These are phyloP conservation scores for Vanessa cardui DNA, from an alignment of 2,888 invertebrate genomes.

Conservation along the genomic window DNA sequence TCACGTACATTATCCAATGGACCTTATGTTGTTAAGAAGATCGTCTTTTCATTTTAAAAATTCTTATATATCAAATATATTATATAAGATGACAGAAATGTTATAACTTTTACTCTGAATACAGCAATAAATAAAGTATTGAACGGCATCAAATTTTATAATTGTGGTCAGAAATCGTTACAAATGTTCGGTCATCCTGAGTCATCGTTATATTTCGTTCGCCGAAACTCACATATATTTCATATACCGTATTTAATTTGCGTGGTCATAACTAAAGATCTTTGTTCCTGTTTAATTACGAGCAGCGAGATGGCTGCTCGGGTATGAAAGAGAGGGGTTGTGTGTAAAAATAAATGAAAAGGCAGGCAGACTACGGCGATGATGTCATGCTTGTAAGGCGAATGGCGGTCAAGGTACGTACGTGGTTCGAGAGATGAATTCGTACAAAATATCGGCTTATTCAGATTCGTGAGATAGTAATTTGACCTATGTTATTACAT, in stretches of 20 bases:
- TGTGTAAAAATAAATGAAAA: slow-evolving; percentile 69
- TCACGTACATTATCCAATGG: no score
- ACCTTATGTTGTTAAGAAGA: no score
- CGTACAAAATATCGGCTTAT: slow-evolving; percentile 38
- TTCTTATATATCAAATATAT: background rate
- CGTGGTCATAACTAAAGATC: slow-evolving; percentile 43
- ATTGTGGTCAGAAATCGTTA: background rate
- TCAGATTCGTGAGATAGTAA: slow-evolving; percentile 16
- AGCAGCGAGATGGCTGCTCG: slow-evolving; percentile 18
- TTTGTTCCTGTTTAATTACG: slow-evolving; percentile 49
- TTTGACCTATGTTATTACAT: no score
- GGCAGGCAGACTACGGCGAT: slow-evolving; percentile 53
- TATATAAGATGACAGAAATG: background rate
- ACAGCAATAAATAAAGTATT: no score
- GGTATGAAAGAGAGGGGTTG: slow-evolving; percentile 50
- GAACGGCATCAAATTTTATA: background rate
- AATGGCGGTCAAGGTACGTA: slow-evolving; percentile 76
- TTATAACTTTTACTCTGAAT: background rate
- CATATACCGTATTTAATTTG: slow-evolving; percentile 34
- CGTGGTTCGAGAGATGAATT: slow-evolving; percentile 46
- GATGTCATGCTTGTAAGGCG: slow-evolving; percentile 71
- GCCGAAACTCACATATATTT: slow-evolving; percentile 23
- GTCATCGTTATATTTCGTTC: slow-evolving; percentile 21
- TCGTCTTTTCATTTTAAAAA: no score
- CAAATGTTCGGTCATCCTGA: slow-evolving; percentile 12